Evolutionary conservation across 2,888 invertebrate species (phyloP).

Genomic region (Caenorhabditis macrosperma): DNA sequence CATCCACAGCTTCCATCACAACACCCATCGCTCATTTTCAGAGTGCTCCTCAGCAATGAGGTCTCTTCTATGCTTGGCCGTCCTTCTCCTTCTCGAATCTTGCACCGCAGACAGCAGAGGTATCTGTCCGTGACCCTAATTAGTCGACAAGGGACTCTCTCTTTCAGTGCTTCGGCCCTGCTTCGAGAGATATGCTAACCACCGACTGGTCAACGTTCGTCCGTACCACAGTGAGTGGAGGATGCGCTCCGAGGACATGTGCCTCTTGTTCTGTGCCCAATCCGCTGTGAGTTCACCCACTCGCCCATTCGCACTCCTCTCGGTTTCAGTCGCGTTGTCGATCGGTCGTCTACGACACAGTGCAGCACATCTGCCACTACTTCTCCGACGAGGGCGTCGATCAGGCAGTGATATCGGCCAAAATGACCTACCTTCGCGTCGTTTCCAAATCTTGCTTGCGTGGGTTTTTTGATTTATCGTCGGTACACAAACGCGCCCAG

Average conservation of each 20-base stretch:
- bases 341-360: conserved; percentile 77
- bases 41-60: conserved; percentile 43
- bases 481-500: neutral
- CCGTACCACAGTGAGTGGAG: conserved; percentile 79
- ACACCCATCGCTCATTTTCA: neutral
- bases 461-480: conserved; percentile 51
- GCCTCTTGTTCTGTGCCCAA: conserved; percentile 73
- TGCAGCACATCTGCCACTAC: conserved; percentile 78
- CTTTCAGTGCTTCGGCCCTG: conserved; percentile 77
- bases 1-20: neutral
- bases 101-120: conserved; percentile 33
- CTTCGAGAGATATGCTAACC: conserved; percentile 77
- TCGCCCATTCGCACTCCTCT: neutral
- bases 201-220: conserved; percentile 69
- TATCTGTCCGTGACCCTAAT: conserved; percentile 14
- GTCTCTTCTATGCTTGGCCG: conserved; percentile 7
- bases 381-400: conserved; percentile 72
- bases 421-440: conserved; percentile 77
- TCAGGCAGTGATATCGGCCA: conserved; percentile 69
- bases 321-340: conserved; percentile 75
- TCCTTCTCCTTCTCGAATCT: neutral
- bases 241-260: conserved; percentile 76
- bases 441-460: conserved; percentile 75
- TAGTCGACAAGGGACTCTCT: neutral
- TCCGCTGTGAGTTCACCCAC: conserved; percentile 67